Conservation (phyloP, 2,113 vertebrate species). For the Corythornis madagascariensis region DNA sequence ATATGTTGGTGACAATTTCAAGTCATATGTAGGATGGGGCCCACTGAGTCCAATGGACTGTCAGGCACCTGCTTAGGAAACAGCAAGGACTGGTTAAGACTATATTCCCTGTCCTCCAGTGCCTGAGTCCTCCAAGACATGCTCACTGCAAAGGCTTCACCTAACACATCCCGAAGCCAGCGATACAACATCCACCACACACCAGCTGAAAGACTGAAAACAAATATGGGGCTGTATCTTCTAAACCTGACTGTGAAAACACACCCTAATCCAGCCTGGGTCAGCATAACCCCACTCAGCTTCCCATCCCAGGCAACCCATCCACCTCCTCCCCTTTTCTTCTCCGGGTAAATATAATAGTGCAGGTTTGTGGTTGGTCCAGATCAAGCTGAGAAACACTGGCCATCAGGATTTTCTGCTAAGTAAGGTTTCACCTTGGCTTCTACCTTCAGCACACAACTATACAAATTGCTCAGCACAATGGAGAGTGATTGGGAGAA, state of each 20-base stretch:
- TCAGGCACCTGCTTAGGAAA: not conserved
- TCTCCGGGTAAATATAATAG: not conserved
- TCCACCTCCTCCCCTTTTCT: not conserved
- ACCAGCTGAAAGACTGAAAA: not conserved
- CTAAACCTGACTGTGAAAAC: not conserved
- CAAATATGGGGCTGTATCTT: not conserved
- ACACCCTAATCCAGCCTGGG: not conserved
- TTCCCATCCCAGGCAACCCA: not conserved
- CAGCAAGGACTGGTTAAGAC: not conserved
- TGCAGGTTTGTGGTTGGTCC: not conserved
- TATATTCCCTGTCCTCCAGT: not conserved
- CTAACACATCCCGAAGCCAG: not conserved
- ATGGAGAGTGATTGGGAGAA: not conserved
- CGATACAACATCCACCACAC: not conserved
- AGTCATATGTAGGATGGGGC: not conserved
- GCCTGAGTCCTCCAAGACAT: fast-evolving
- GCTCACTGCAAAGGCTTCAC: not conserved
- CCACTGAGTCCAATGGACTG: not conserved
- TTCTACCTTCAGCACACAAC: not conserved
- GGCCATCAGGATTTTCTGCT: not conserved
- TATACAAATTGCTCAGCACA: not conserved
- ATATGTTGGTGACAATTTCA: not conserved
- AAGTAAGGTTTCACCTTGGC: not conserved
- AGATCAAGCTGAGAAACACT: not conserved
- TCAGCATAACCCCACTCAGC: not conserved